Percentiles rank a stretch among this genome's conserved stretches.
phyloP scores from a whole-genome alignment of 2,113 vertebrate species.

The Microtus oregoni region DNA sequence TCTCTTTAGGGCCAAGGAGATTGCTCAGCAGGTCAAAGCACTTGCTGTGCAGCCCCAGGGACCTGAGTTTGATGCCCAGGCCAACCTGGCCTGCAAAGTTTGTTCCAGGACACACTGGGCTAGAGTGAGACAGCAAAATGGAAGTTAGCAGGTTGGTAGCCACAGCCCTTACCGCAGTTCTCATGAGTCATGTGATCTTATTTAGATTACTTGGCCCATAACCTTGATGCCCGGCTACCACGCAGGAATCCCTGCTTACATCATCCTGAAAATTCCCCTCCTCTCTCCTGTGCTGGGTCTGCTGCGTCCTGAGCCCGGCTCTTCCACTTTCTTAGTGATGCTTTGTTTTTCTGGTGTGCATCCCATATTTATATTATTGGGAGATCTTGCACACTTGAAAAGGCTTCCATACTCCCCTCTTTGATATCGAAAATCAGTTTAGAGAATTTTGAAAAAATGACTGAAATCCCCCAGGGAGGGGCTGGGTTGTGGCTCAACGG shows the following conservation, averaged over 20 bases:
- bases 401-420: neutral
- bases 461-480: neutral
- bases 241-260: neutral
- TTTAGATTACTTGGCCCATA: neutral
- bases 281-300: neutral
- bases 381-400: neutral
- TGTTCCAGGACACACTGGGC: neutral
- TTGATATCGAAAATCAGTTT: neutral
- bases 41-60: neutral
- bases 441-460: neutral
- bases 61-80: neutral
- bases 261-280: neutral
- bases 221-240: neutral
- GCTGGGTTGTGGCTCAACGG: neutral
- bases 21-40: neutral
- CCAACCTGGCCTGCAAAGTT: neutral
- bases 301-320: neutral
- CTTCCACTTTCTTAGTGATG: neutral
- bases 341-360: neutral
- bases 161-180: neutral
- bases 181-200: neutral
- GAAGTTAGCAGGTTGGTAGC: neutral
- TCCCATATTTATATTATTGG: neutral
- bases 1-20: neutral
- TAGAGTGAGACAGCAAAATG: neutral